Base-by-base conservation (phyloP, 2,797 vertebrate species). In the Gymnoscopelus braueri region DNA sequence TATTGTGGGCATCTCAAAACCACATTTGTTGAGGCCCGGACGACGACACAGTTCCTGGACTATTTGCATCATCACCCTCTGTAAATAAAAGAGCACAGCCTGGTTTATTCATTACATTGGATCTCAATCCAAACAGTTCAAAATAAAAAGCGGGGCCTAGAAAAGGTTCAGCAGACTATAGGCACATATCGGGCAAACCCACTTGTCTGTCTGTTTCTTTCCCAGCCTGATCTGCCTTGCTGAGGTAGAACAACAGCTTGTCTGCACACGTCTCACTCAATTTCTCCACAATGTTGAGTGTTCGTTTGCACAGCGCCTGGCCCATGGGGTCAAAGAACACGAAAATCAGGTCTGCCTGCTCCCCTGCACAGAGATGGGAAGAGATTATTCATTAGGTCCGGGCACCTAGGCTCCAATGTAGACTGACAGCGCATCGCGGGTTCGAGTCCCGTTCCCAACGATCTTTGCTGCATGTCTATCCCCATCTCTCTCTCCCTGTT, bases 31-130 rank as follows among this genome's bases (percentile, higher is more conserved):
- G 64, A 95, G 93, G 56, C 94, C 94, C 3, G 94, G 94, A 73
- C 94, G 92, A 49, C 94, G 92, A 74, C 94, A 95, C 59, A 95
- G 83, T 71, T 95, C 94, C 78, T 95, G 94, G 23, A 95, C 94
- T 3, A 95, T 95, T 89, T 95, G 94, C 94, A 95, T 95, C 94
- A 95, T 94, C 49, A 95, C 94, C 77, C 94, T 91, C 94, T 95
- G 83, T 5, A 69, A 55, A 32, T 10, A 24, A 23, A 39, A 67
- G 61, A 29, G 53, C 19, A 35, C 0, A 56, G 4, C 15, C 12
- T 1, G 32, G 10, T 3, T 64, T 57, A 6, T 13, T 8, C 4
- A 14, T 51, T 9, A 12, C 59, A 23, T 13, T 26, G 2, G 57
- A 4, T 55, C 24, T 14, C 23, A 19, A 0, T 49, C 0, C 50